phyloP scores from a whole-genome alignment of 2,888 invertebrate genomes.

The Folsomia candida region DNA sequence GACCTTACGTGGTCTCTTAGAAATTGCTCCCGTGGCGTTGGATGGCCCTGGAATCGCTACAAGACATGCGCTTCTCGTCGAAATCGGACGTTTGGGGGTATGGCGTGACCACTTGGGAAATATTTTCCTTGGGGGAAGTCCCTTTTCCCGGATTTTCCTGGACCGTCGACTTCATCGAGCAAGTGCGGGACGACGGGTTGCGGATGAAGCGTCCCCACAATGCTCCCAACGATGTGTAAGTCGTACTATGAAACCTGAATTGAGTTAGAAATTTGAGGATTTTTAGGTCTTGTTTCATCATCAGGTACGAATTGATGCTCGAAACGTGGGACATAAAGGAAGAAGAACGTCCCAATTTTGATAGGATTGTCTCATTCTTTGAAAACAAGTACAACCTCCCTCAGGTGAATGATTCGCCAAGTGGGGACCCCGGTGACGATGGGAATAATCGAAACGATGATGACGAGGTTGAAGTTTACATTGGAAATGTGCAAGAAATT shows the following conservation, averaged over 20 bases:
- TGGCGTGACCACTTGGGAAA: constrained; percentile 14
- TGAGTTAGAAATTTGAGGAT: no score
- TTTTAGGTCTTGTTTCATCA: background rate
- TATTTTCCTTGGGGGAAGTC: constrained; percentile 33
- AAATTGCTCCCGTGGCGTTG: constrained; percentile 36
- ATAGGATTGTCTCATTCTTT: background rate
- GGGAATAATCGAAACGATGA: no score
- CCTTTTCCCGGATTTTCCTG: constrained; percentile 38
- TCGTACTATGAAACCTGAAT: no score
- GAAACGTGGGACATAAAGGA: background rate
- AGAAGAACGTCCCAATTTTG: background rate
- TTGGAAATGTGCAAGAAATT: no score
- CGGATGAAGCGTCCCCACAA: constrained; percentile 36
- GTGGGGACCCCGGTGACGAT: no score
- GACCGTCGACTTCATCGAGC: constrained; percentile 30
- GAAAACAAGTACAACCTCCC: background rate
- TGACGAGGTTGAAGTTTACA: background rate
- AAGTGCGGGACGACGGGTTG: constrained; percentile 27
- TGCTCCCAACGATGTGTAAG: constrained; percentile 31
- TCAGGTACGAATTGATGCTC: background rate
- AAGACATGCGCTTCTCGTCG: constrained; percentile 25
- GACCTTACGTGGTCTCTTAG: background rate
- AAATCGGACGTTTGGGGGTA: constrained; percentile 14
- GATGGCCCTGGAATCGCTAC: constrained; percentile 31
- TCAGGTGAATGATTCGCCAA: no score